Evolutionary conservation across 2,113 vertebrate genomes (phyloP).

Genomic region (Nycticebus coucang): DNA sequence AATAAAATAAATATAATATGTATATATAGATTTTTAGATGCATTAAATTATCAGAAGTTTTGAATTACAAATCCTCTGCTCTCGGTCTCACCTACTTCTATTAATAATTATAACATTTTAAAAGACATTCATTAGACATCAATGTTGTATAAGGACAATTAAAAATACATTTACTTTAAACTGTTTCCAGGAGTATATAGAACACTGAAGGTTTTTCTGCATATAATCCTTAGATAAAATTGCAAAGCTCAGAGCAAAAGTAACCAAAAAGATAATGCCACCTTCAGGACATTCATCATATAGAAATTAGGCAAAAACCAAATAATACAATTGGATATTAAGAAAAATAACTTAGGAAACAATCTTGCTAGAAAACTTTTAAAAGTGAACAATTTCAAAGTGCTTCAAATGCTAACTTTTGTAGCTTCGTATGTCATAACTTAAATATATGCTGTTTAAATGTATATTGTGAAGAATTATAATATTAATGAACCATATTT

Average conservation of each 20-base stretch:
- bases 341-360: neutral
- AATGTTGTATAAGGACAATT: constrained; percentile 26
- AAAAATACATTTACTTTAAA: constrained; percentile 43
- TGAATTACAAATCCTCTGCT: constrained; percentile 21
- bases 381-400: neutral
- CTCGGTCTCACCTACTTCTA: neutral
- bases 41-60: constrained; percentile 30
- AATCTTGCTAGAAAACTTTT: neutral
- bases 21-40: constrained; percentile 45
- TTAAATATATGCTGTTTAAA: neutral
- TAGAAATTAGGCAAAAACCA: neutral
- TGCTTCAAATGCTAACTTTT: neutral
- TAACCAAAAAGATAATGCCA: neutral
- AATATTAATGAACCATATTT: neutral
- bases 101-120: constrained; percentile 32
- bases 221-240: neutral
- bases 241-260: neutral
- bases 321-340: neutral
- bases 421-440: neutral
- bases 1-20: constrained; percentile 48
- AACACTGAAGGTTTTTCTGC: neutral
- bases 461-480: neutral
- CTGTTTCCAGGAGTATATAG: neutral
- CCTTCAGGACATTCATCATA: neutral
- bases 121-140: constrained; percentile 42